Evolutionary conservation across 1,140 invertebrate species (phyloP).

Genomic region (Heliconius congener): DNA sequence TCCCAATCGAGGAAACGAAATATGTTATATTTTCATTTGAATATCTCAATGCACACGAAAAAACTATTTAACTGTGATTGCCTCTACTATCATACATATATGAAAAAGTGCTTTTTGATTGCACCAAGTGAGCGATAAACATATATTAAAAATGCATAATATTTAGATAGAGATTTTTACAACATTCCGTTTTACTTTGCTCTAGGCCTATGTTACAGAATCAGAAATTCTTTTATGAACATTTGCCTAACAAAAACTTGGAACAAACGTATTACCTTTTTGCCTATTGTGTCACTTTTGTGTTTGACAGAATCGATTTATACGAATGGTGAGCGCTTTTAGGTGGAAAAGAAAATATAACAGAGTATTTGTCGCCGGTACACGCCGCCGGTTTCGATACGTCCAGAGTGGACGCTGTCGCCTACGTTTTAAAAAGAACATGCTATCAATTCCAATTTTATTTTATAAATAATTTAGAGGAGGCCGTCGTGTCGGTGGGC

Average conservation of each 20-base stretch:
- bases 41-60: too few species aligned
- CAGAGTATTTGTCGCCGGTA: constrained; percentile 31
- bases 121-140: background rate
- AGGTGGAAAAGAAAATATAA: constrained; percentile 37
- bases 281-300: constrained; percentile 36
- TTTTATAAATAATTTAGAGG: background rate
- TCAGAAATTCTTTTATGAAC: constrained; percentile 28
- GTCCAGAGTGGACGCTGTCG: constrained; percentile 10
- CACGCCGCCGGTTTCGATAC: constrained; percentile 18
- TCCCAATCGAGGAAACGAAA: too few species aligned
- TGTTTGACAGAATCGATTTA: constrained; percentile 36
- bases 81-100: too few species aligned
- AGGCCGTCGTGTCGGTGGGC: too few species aligned
- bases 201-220: constrained; percentile 14
- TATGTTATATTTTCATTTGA: too few species aligned
- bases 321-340: constrained; percentile 34
- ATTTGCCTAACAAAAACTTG: constrained; percentile 33
- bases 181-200: background rate
- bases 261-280: constrained; percentile 40
- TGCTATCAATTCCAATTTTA: background rate
- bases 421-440: background rate
- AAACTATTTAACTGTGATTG: too few species aligned
- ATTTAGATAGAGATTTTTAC: background rate
- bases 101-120: too few species aligned
- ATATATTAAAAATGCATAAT: background rate